A percentile compares a stretch with the other conserved stretches of the same genome.
Evolutionary conservation across 2,888 invertebrate genomes (phyloP).

Genomic region (Copidosoma aretas): DNA sequence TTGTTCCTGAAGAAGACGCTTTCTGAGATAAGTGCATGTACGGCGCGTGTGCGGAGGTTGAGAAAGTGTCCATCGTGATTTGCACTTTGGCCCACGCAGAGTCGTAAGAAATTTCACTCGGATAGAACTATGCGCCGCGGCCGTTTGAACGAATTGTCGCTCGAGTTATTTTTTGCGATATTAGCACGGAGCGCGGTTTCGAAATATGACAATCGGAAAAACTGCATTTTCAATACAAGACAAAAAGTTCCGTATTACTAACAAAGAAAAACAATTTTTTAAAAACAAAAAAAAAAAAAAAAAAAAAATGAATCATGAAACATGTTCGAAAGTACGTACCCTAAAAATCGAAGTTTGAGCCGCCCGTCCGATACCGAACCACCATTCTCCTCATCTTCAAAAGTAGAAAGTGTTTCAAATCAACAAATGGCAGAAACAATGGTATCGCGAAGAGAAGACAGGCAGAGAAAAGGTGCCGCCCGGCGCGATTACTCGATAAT

Average conservation of each 20-base stretch:
- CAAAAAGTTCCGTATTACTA: too few species aligned
- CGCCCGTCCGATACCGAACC: too few species aligned
- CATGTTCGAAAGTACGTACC: neutral
- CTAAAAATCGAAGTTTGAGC: too few species aligned
- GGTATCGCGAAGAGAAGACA: neutral
- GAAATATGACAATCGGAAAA: too few species aligned
- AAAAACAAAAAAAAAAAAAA: too few species aligned
- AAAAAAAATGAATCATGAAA: too few species aligned
- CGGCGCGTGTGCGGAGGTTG: neutral
- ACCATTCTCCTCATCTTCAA: too few species aligned
- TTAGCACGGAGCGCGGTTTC: too few species aligned
- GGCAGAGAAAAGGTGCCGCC: slow-evolving; percentile 11
- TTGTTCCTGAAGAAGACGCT: too few species aligned
- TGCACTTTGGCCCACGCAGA: neutral
- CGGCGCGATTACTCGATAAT: slow-evolving; percentile 36
- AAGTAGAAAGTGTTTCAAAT: too few species aligned
- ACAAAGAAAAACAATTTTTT: too few species aligned
- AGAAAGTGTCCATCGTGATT: neutral
- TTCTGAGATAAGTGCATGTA: neutral
- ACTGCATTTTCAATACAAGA: neutral
- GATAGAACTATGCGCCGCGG: neutral
- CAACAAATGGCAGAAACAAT: neutral
- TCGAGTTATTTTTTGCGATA: neutral
- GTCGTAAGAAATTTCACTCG: neutral
- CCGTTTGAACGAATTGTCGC: neutral